phyloP scores from a whole-genome alignment of 2,888 invertebrate genomes.

The Reticulitermes lucifugus region DNA sequence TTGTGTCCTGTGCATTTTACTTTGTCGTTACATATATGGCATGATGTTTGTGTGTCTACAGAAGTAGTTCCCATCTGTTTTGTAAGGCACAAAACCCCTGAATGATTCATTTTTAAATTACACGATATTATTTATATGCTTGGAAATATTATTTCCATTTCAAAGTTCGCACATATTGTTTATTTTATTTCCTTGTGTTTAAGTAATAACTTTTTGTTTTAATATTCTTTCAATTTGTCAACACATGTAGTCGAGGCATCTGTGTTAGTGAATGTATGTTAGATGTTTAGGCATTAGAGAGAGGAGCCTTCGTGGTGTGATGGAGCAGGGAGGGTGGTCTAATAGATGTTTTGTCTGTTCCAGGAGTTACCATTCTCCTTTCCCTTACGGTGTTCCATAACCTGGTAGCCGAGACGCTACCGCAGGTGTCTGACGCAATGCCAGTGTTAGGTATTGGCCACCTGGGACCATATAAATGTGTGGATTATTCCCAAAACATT shows the following conservation, averaged over 20 bases:
- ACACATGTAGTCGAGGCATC: constrained; percentile 28
- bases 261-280: constrained; percentile 39
- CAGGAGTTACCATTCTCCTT: constrained; percentile 70
- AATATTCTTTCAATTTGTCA: constrained; percentile 1
- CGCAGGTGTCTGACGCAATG: constrained; percentile 67
- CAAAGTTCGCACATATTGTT: constrained; percentile 40
- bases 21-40: neutral
- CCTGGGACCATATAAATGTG: constrained; percentile 42
- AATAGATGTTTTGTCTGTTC: constrained; percentile 57
- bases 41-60: neutral
- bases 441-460: constrained; percentile 64
- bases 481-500: constrained; percentile 36
- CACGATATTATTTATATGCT: neutral
- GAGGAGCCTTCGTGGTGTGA: constrained; percentile 20
- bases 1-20: neutral
- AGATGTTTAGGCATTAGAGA: constrained; percentile 35
- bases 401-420: constrained; percentile 69
- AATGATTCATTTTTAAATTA: constrained; percentile 27
- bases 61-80: constrained; percentile 1
- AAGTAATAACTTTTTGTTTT: constrained; percentile 1
- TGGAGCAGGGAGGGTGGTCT: constrained; percentile 42
- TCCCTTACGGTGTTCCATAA: constrained; percentile 70
- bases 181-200: constrained; percentile 29
- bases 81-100: neutral
- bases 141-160: constrained; percentile 26